phyloP scores from a whole-genome alignment of 2,113 vertebrate genomes.

The Nipponia nippon region DNA sequence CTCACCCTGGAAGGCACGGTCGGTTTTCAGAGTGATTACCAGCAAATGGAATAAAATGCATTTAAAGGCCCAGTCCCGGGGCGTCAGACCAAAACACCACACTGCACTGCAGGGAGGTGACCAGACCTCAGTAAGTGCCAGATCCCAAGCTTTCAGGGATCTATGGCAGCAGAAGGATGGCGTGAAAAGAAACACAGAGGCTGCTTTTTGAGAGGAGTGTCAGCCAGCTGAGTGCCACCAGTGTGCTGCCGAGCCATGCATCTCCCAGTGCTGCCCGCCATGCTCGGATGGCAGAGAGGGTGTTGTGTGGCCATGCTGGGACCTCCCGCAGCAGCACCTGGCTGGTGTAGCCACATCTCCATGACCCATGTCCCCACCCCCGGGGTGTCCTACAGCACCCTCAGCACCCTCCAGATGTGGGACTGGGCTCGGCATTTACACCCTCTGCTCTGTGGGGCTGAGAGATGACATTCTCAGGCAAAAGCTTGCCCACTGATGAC shows the following conservation, averaged over 20 bases:
- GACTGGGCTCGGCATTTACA: background rate
- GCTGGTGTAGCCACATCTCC: background rate
- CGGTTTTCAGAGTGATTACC: background rate
- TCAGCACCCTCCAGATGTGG: background rate
- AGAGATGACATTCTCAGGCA: background rate
- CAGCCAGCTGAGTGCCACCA: background rate
- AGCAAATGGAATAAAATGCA: background rate
- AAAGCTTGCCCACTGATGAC: background rate
- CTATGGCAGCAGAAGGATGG: background rate
- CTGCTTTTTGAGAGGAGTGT: background rate
- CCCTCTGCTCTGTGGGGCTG: background rate
- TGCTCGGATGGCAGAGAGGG: rapidly evolving
- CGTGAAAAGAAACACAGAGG: background rate
- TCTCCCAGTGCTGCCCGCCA: rapidly evolving
- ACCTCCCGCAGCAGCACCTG: background rate
- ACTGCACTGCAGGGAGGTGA: background rate
- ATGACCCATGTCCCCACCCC: background rate
- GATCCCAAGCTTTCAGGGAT: background rate
- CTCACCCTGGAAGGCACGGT: background rate
- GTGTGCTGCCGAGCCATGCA: rapidly evolving
- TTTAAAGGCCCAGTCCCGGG: background rate
- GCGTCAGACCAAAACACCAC: rapidly evolving
- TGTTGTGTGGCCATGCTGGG: rapidly evolving
- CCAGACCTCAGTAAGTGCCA: background rate
- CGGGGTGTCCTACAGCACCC: background rate